Evolutionary conservation across 2,113 vertebrate species (phyloP).

Genomic region (Podarcis raffonei): DNA sequence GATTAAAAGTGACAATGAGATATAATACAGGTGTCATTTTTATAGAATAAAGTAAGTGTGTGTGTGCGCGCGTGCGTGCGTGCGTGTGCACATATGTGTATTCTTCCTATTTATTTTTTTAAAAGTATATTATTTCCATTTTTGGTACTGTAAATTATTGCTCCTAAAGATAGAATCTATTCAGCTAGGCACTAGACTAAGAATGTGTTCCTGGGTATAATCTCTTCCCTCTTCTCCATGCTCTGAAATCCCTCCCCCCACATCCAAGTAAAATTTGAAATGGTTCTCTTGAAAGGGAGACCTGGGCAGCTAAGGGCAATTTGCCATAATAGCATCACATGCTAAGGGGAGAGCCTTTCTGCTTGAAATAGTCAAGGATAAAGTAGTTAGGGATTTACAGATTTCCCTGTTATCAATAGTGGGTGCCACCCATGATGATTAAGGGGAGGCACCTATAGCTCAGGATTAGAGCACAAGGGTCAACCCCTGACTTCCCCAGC

Average conservation of each 20-base stretch:
- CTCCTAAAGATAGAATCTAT: not conserved
- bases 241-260: not conserved
- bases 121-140: not conserved
- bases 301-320: not conserved
- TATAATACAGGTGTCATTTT: not conserved
- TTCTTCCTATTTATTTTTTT: not conserved
- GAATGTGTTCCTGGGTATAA: not conserved
- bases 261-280: not conserved
- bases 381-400: not conserved
- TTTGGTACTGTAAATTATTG: not conserved
- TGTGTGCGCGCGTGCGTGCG: too few species aligned
- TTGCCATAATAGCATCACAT: not conserved
- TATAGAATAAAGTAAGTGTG: not conserved
- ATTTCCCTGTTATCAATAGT: too few species aligned
- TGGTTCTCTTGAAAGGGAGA: not conserved
- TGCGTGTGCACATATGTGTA: not conserved
- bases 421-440: too few species aligned
- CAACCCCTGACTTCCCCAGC: too few species aligned
- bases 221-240: not conserved
- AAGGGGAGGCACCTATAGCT: too few species aligned
- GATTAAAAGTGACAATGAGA: slow-evolving; percentile 21
- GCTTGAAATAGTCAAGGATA: too few species aligned
- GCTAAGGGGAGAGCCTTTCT: not conserved
- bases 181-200: not conserved
- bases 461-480: too few species aligned